phyloP scores from a whole-genome alignment of 1,140 invertebrate species.

The Dufourea novaeangliae region DNA sequence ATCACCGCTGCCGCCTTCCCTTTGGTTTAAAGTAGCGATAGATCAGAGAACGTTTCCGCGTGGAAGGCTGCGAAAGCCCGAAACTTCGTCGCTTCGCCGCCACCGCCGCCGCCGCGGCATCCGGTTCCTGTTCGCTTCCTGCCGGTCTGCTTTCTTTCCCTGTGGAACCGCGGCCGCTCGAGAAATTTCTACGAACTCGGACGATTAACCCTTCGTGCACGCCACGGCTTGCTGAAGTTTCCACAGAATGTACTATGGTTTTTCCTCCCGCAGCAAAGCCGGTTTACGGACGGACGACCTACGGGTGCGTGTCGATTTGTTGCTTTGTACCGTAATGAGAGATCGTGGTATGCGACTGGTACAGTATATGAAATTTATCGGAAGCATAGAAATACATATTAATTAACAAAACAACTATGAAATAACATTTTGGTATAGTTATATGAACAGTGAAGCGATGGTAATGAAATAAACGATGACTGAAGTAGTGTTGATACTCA shows the following conservation, averaged over 20 bases:
- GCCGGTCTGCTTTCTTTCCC: conserved; percentile 29
- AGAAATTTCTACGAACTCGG: conserved; percentile 38
- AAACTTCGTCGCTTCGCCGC: conserved; percentile 53
- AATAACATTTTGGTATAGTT: no score
- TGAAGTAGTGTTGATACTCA: no score
- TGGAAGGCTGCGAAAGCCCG: conserved; percentile 52
- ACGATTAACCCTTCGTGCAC: conserved; percentile 40
- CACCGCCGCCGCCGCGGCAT: conserved; percentile 30
- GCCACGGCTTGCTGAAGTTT: conserved; percentile 12
- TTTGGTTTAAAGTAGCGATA: conserved; percentile 67
- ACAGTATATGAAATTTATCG: neutral
- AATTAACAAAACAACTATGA: no score
- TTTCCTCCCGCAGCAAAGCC: neutral
- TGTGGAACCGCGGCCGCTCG: conserved; percentile 1
- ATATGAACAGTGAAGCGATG: no score
- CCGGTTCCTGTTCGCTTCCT: conserved; percentile 43
- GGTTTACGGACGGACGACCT: neutral
- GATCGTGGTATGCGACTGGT: no score
- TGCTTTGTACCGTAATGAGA: no score
- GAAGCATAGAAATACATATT: no score
- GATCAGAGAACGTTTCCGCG: conserved; percentile 65
- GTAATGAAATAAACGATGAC: no score
- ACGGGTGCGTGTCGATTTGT: neutral
- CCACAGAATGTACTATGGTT: neutral
- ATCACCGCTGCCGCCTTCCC: conserved; percentile 52